Conservation (phyloP, 1,140 invertebrate species). For the Drosophila ficusphila region DNA sequence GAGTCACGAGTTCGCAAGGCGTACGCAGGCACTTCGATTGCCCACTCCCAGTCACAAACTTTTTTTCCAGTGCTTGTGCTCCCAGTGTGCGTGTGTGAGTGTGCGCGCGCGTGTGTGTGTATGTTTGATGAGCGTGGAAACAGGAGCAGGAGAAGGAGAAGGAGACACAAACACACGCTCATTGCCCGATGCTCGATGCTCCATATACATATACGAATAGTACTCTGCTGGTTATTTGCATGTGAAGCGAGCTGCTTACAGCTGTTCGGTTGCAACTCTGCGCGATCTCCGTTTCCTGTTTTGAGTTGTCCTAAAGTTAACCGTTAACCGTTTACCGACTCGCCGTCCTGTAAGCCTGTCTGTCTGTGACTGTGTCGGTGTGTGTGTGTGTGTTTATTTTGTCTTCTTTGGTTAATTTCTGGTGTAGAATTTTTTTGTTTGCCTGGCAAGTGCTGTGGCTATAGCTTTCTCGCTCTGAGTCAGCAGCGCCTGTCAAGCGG, state of each 20-base stretch:
- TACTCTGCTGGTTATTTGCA: constrained; percentile 2
- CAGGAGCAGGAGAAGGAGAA: constrained; percentile 10
- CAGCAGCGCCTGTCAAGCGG: constrained; percentile 59
- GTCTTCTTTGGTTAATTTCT: constrained; percentile 28
- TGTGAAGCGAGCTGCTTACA: constrained; percentile 19
- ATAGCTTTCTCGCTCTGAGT: constrained; percentile 60
- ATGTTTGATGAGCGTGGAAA: constrained; percentile 30
- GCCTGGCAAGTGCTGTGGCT: constrained; percentile 40
- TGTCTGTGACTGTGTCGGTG: neutral
- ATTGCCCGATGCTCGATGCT: too few species aligned
- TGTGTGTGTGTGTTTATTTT: constrained; percentile 11
- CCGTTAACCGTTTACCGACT: constrained; percentile 15
- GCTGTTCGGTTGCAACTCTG: constrained; percentile 28
- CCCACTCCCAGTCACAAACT: constrained; percentile 19
- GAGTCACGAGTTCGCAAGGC: constrained; percentile 56
- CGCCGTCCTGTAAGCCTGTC: neutral
- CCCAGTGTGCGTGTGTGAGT: constrained; percentile 40
- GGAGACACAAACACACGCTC: constrained; percentile 51
- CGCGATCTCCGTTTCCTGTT: constrained; percentile 14
- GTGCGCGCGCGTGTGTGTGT: constrained; percentile 7
- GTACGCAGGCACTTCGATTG: constrained; percentile 50
- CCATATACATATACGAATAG: constrained; percentile 14
- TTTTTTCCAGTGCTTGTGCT: constrained; percentile 72
- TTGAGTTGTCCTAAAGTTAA: constrained; percentile 11
- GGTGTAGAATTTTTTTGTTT: constrained; percentile 9